A percentile compares a stretch with the other conserved stretches of the same genome.
Conservation (phyloP, 1,140 invertebrate species). For the Eubasilissa regina region DNA sequence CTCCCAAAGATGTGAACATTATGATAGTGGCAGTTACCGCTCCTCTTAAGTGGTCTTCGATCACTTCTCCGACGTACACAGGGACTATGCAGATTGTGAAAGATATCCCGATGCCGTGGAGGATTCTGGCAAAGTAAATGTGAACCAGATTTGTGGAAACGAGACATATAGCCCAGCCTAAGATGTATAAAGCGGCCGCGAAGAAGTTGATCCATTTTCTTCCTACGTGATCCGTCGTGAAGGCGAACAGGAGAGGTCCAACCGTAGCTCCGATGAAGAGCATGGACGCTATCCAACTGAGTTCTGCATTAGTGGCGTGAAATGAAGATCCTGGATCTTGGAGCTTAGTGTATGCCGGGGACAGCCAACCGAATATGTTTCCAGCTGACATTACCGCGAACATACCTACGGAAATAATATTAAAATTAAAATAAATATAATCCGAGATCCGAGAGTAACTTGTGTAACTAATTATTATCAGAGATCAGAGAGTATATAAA, state of each 20-base stretch:
- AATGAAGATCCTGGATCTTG: no score
- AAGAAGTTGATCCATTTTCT: slow-evolving; percentile 45
- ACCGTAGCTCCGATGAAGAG: background rate
- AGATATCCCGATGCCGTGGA: slow-evolving; percentile 37
- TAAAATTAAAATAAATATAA: no score
- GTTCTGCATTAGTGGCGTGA: background rate
- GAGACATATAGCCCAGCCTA: slow-evolving; percentile 7
- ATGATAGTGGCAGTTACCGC: slow-evolving; percentile 1
- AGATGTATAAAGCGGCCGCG: background rate
- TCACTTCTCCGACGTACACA: slow-evolving; percentile 32
- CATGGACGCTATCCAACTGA: slow-evolving; percentile 5
- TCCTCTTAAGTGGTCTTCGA: slow-evolving; percentile 41
- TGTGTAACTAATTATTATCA: no score
- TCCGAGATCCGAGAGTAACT: no score
- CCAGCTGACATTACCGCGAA: slow-evolving; percentile 36
- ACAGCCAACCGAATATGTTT: slow-evolving; percentile 30
- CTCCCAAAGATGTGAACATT: slow-evolving; percentile 9
- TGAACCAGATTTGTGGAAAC: background rate
- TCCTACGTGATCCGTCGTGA: background rate
- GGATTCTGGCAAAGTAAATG: slow-evolving; percentile 30
- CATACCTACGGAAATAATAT: slow-evolving; percentile 27
- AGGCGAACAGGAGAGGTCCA: slow-evolving; percentile 19
- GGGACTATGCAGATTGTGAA: slow-evolving; percentile 36
- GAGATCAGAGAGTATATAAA: no score
- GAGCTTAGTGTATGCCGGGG: slow-evolving; percentile 1